A percentile compares a stretch with the other conserved stretches of the same genome.
Evolutionary conservation across 2,888 invertebrate genomes (phyloP).

Genomic region (Phorcus lineatus): DNA sequence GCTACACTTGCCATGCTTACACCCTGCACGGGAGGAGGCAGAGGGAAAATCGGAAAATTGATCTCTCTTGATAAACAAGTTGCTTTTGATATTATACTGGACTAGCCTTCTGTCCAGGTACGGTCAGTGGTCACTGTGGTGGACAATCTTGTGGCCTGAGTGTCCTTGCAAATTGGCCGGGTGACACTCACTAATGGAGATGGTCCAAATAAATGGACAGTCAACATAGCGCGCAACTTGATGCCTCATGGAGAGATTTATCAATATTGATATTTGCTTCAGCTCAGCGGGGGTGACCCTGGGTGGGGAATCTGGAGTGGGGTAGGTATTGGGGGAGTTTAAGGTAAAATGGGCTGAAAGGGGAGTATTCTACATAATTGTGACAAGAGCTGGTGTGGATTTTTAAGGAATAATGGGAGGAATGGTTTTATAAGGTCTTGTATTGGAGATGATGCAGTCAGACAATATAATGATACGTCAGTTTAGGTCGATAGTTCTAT

Average conservation of each 20-base stretch:
- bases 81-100: neutral
- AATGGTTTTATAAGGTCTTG: neutral
- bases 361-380: too few relatives aligned
- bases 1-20: neutral
- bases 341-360: neutral
- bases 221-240: neutral
- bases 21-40: neutral
- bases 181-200: slow-evolving; percentile 11
- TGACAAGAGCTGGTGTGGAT: neutral
- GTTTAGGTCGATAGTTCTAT: too few relatives aligned
- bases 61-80: neutral
- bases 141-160: neutral
- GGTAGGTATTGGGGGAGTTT: neutral
- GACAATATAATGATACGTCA: too few relatives aligned
- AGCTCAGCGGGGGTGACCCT: neutral
- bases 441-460: neutral
- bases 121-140: neutral
- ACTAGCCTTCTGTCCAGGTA: neutral
- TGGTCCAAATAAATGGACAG: slow-evolving; percentile 10
- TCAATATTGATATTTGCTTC: neutral
- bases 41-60: neutral
- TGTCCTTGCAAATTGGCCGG: slow-evolving; percentile 8
- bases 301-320: neutral
- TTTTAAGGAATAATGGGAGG: neutral
- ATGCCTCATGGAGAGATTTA: neutral